Conservation (phyloP, 1,140 invertebrate species). For the Lepidurus apus region DNA sequence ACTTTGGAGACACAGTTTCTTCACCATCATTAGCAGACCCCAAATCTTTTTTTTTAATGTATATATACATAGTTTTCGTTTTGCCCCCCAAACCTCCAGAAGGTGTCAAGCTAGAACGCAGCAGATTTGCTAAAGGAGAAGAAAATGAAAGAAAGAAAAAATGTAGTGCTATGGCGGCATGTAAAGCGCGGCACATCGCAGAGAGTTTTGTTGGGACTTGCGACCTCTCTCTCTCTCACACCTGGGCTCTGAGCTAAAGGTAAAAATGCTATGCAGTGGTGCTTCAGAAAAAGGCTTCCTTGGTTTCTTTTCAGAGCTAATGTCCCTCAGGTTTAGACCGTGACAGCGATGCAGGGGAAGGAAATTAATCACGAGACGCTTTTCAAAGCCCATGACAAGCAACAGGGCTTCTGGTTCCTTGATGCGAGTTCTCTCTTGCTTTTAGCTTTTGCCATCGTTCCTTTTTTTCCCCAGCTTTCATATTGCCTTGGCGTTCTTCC, state of each 20-base stretch:
- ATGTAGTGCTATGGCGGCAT: neutral
- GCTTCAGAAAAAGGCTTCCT: slow-evolving; percentile 21
- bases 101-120: neutral
- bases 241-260: slow-evolving; percentile 14
- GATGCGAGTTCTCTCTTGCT: slow-evolving; percentile 9
- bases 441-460: neutral
- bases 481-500: neutral
- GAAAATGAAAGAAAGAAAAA: neutral
- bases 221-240: neutral
- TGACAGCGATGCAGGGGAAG: slow-evolving; percentile 17
- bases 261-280: neutral
- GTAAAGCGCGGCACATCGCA: neutral
- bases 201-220: neutral
- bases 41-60: neutral
- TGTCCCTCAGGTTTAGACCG: slow-evolving; percentile 20
- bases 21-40: neutral
- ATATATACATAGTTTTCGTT: neutral
- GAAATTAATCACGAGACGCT: slow-evolving; percentile 21
- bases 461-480: neutral
- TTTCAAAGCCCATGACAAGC: slow-evolving; percentile 21
- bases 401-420: slow-evolving; percentile 21
- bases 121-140: neutral
- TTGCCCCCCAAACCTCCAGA: neutral
- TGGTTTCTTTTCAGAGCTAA: slow-evolving; percentile 9
- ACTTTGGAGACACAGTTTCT: neutral